Percentiles rank a stretch among this genome's conserved stretches.
These are phyloP conservation scores for Lerista edwardsae DNA, from an alignment of 2,797 vertebrate species.

Conservation along the genomic window DNA sequence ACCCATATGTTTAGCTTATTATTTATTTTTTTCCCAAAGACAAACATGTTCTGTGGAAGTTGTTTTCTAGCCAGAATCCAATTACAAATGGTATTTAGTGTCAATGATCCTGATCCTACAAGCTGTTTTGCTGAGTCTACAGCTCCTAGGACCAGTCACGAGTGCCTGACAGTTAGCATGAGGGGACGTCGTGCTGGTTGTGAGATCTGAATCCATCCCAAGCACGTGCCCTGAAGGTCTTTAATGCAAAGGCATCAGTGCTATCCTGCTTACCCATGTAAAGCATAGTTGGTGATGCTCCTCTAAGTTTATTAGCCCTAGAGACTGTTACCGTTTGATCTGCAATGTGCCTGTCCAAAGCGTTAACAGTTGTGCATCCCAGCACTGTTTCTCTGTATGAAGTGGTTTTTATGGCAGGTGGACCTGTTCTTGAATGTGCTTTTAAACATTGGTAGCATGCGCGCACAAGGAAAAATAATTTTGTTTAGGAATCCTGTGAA, in stretches of 20 bases:
- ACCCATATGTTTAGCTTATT: constrained; percentile 79
- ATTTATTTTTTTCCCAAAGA: constrained; percentile 69
- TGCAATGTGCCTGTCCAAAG: neutral
- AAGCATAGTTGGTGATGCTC: neutral
- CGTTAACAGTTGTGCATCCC: neutral
- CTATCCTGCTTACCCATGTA: neutral
- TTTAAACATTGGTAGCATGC: too few relatives aligned
- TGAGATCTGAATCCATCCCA: neutral
- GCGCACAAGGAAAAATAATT: too few relatives aligned
- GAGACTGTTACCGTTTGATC: neutral
- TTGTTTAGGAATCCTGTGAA: too few relatives aligned
- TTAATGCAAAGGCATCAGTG: neutral
- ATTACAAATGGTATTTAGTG: constrained; percentile 37
- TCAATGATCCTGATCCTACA: neutral
- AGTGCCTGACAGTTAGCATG: neutral
- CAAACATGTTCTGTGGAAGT: constrained; percentile 66
- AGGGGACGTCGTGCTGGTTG: neutral
- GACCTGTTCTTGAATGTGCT: neutral
- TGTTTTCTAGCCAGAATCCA: constrained; percentile 58
- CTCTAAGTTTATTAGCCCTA: neutral
- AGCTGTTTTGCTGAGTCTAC: neutral
- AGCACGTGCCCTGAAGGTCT: neutral
- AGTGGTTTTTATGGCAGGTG: neutral
- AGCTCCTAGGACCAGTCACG: neutral
- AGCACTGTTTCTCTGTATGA: neutral